Conservation (phyloP, 2,113 vertebrate species). For the Speoplatyrhinus poulsoni region DNA sequence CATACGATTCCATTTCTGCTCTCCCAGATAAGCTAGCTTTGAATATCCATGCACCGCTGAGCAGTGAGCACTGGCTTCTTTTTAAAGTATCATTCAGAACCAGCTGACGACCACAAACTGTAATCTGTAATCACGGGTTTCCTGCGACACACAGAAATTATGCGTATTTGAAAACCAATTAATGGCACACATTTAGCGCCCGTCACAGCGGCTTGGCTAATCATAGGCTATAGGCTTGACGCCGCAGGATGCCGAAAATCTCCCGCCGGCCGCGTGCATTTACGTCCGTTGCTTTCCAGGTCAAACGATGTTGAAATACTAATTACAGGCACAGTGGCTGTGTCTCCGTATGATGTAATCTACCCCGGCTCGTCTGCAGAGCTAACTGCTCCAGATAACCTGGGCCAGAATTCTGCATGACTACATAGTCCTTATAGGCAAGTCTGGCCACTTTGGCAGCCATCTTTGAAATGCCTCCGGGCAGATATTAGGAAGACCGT, state of each 20-base stretch:
- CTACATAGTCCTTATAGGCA: too few relatives aligned
- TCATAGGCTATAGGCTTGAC: not conserved
- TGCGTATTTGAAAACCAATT: constrained; percentile 12
- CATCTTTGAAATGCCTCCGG: too few relatives aligned
- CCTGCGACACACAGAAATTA: constrained; percentile 42
- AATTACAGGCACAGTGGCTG: constrained; percentile 43
- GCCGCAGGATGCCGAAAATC: constrained; percentile 1
- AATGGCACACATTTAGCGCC: constrained; percentile 14
- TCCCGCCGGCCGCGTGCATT: constrained; percentile 8
- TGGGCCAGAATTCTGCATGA: constrained; percentile 5
- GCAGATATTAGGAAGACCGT: too few relatives aligned
- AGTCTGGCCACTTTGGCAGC: too few relatives aligned
- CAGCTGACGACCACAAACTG: constrained; percentile 16
- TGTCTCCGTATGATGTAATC: constrained; percentile 36
- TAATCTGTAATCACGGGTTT: constrained; percentile 30
- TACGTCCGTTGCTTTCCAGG: constrained; percentile 38
- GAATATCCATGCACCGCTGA: constrained; percentile 1
- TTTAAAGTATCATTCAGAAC: not conserved
- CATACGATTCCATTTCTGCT: constrained; percentile 50
- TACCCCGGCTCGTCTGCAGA: constrained; percentile 25
- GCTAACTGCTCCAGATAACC: constrained; percentile 30
- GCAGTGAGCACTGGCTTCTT: constrained; percentile 12
- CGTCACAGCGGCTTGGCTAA: constrained; percentile 19
- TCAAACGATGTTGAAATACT: constrained; percentile 45
- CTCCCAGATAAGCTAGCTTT: constrained; percentile 42